These are phyloP conservation scores for Vanessa tameamea DNA, from an alignment of 1,140 invertebrate species.

Conservation along the genomic window DNA sequence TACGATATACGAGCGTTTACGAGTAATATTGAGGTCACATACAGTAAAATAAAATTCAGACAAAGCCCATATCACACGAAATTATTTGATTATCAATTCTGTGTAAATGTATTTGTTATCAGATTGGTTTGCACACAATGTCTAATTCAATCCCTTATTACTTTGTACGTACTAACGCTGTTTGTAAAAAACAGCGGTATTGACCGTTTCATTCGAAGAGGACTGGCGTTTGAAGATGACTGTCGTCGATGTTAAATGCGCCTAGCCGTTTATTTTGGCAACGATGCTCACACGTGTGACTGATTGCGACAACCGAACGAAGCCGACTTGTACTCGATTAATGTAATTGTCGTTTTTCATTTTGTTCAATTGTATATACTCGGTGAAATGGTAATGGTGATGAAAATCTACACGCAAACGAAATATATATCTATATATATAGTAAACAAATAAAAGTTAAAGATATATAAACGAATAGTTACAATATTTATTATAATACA, in stretches of 20 bases:
- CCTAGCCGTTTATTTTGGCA: slow-evolving; percentile 32
- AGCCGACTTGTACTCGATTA: neutral
- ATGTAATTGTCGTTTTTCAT: neutral
- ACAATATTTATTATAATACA: too few relatives aligned
- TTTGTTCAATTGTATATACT: neutral
- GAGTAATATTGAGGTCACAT: neutral
- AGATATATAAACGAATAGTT: too few relatives aligned
- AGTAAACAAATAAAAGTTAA: too few relatives aligned
- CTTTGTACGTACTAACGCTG: neutral
- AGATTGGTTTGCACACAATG: too few relatives aligned
- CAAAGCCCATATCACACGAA: neutral
- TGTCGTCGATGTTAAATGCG: neutral
- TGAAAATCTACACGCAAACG: neutral
- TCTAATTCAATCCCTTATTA: too few relatives aligned
- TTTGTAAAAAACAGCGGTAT: neutral
- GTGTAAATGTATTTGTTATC: too few relatives aligned
- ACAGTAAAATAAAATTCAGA: neutral
- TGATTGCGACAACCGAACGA: neutral
- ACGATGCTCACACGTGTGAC: neutral
- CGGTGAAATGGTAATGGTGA: neutral
- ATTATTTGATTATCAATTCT: too few relatives aligned
- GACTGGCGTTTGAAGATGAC: neutral
- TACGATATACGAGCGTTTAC: neutral
- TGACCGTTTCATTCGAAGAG: neutral
- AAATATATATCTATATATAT: neutral